Conservation (phyloP, 2,888 invertebrate species). For the Hemaris fuciformis region DNA sequence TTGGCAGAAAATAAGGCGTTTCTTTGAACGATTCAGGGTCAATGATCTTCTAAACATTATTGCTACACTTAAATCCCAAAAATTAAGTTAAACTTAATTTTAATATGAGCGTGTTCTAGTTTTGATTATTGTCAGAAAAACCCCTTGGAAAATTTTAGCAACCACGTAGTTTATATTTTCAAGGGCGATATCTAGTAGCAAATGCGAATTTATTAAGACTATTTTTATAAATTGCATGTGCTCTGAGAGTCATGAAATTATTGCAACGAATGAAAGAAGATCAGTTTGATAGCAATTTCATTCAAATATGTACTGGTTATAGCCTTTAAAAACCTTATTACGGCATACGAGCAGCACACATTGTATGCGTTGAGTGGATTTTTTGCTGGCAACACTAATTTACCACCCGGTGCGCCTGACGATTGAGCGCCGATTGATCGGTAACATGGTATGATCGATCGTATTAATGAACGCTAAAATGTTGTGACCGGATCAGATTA, state of each 20-base stretch:
- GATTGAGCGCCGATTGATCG: conserved; percentile 12
- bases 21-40: too few species aligned
- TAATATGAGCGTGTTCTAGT: too few species aligned
- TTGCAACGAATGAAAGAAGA: neutral
- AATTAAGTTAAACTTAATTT: too few species aligned
- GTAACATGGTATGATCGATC: conserved; percentile 1
- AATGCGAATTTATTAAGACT: neutral
- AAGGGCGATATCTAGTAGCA: too few species aligned
- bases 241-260: neutral
- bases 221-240: too few species aligned
- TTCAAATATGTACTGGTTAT: neutral
- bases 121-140: too few species aligned
- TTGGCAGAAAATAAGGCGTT: too few species aligned
- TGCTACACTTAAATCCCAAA: too few species aligned
- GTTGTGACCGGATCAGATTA: conserved; percentile 13
- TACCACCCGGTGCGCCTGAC: conserved; percentile 13
- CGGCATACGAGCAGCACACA: neutral
- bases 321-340: neutral
- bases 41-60: too few species aligned
- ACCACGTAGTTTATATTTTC: too few species aligned
- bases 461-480: conserved; percentile 9
- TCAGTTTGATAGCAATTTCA: neutral
- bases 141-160: too few species aligned
- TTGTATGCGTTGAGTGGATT: conserved; percentile 4
- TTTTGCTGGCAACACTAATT: conserved; percentile 16